Evolutionary conservation across 2,113 vertebrate species (phyloP).

Genomic region (cattle (Bos taurus)): DNA sequence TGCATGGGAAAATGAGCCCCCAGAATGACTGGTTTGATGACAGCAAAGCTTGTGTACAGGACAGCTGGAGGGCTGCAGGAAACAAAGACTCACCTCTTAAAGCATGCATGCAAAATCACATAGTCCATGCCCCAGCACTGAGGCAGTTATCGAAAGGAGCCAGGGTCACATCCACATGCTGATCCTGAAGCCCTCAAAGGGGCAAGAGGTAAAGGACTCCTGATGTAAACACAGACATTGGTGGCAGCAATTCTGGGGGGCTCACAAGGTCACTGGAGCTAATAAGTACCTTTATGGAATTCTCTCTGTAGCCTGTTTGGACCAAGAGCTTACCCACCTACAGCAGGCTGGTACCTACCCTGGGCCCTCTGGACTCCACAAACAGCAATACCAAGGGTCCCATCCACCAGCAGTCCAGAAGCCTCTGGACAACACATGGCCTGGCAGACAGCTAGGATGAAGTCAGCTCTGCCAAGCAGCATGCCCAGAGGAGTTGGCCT

Average conservation of each 20-base stretch:
- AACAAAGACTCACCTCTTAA: neutral
- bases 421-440: neutral
- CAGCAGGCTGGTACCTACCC: neutral
- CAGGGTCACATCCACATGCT: neutral
- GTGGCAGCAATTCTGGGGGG: neutral
- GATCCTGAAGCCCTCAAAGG: neutral
- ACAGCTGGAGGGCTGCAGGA: neutral
- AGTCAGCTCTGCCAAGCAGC: neutral
- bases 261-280: neutral
- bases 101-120: neutral
- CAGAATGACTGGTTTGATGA: neutral
- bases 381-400: neutral
- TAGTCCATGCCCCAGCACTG: neutral
- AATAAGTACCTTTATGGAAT: neutral
- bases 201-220: neutral
- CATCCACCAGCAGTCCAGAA: neutral
- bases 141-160: neutral
- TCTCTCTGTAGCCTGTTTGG: neutral
- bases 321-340: neutral
- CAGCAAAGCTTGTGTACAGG: neutral
- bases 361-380: too few relatives aligned
- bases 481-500: neutral
- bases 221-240: neutral
- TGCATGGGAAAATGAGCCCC: neutral
- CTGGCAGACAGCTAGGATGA: neutral